A percentile compares a stretch with the other conserved stretches of the same genome.
Evolutionary conservation across 92 coral and sea anemone species (phyloP).

Genomic region (Meandrina meandrites): DNA sequence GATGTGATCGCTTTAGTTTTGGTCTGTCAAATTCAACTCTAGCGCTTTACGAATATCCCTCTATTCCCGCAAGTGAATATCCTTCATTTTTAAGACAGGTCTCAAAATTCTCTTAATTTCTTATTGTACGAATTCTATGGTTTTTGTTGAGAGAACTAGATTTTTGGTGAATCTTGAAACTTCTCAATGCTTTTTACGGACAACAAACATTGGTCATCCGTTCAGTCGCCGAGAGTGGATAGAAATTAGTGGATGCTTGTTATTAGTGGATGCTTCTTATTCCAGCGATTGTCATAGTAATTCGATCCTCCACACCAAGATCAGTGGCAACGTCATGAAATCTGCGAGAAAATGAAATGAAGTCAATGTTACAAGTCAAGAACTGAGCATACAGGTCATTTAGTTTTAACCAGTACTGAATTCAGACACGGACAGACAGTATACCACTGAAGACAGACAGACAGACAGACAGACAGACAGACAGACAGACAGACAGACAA

Average conservation of each 20-base stretch:
- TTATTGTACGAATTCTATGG: neutral
- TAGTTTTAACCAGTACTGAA: too few relatives aligned
- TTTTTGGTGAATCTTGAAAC: neutral
- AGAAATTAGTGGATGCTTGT: slow-evolving; percentile 60
- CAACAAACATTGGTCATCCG: neutral
- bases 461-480: neutral
- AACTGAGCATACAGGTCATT: too few relatives aligned
- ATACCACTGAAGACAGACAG: neutral
- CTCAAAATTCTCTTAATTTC: neutral
- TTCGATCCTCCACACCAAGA: slow-evolving; percentile 84
- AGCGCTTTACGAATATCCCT: neutral
- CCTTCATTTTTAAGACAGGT: neutral
- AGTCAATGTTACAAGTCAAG: neutral
- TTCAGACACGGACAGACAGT: neutral
- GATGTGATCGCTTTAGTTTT: neutral
- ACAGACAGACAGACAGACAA: neutral
- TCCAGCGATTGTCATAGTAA: slow-evolving; percentile 80
- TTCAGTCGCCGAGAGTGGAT: neutral
- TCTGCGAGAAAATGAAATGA: slow-evolving; percentile 26
- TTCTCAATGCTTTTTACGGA: too few relatives aligned
- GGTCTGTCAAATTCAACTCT: neutral
- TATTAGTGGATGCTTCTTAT: slow-evolving; percentile 77
- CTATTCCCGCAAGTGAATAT: neutral
- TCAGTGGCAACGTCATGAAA: slow-evolving; percentile 95
- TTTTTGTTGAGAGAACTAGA: neutral